Conservation (phyloP, 2,888 invertebrate genomes). For the Balanococcus diminutus region DNA sequence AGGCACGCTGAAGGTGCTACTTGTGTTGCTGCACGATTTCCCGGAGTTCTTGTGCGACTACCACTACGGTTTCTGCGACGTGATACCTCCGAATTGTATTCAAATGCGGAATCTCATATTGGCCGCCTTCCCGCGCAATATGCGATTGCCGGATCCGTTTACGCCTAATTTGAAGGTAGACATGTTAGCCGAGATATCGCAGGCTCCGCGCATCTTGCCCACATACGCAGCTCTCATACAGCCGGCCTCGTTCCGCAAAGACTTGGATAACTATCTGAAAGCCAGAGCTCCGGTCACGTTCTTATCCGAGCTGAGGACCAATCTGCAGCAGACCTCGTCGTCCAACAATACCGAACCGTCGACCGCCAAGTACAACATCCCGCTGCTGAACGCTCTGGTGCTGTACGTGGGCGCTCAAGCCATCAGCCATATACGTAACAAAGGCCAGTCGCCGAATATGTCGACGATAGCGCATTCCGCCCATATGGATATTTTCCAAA, state of each 20-base stretch:
- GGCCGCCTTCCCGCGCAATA: constrained; percentile 96
- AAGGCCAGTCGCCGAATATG: constrained; percentile 92
- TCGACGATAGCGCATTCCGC: constrained; percentile 98
- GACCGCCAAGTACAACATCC: constrained; percentile 92
- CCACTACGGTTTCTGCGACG: constrained; percentile 98
- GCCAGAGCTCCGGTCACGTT: constrained; percentile 94
- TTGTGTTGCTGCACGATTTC: constrained; percentile 97
- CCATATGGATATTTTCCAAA: constrained; percentile 99
- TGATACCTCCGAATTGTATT: constrained; percentile 98
- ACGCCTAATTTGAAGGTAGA: constrained; percentile 96
- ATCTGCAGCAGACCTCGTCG: constrained; percentile 74
- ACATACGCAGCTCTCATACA: constrained; percentile 88
- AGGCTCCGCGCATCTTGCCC: constrained; percentile 86
- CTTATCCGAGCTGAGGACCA: constrained; percentile 87
- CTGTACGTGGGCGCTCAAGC: constrained; percentile 98
- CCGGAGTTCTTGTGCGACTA: constrained; percentile 99
- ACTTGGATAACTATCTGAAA: constrained; percentile 95
- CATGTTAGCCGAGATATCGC: constrained; percentile 84
- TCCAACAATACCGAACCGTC: constrained; percentile 71
- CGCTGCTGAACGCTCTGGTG: constrained; percentile 95
- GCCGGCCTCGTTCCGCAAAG: constrained; percentile 88
- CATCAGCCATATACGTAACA: constrained; percentile 86
- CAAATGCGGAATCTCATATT: constrained; percentile 98
- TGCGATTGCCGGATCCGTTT: constrained; percentile 98
- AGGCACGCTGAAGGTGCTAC: constrained; percentile 90